Evolutionary conservation across 1,140 invertebrate genomes (phyloP).

Genomic region (Maconellicoccus hirsutus): DNA sequence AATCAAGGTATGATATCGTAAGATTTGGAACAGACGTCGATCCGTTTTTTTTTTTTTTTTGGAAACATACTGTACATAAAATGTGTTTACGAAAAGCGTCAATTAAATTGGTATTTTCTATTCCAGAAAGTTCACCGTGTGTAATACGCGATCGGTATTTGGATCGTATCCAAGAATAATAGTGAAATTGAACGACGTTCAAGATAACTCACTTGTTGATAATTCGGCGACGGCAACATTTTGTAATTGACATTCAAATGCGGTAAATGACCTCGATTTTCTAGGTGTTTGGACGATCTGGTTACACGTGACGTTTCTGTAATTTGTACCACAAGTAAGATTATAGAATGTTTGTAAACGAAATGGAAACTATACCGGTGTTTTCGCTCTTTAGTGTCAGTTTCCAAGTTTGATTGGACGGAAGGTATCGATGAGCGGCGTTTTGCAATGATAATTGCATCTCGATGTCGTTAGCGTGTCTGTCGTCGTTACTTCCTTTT

Average conservation of each 20-base stretch:
- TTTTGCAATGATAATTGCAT: constrained; percentile 11
- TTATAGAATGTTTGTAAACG: no score
- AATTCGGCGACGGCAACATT: not conserved
- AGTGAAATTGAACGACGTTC: not conserved
- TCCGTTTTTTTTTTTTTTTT: not conserved
- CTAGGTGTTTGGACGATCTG: not conserved
- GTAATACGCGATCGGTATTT: not conserved
- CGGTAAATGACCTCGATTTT: not conserved
- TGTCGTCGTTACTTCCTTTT: not conserved
- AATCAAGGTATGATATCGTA: not conserved
- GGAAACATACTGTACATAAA: not conserved
- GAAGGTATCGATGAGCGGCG: not conserved
- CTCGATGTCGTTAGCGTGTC: not conserved
- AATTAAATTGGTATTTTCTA: not conserved
- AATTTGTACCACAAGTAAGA: no score
- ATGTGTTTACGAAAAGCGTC: not conserved
- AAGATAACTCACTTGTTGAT: constrained; percentile 1
- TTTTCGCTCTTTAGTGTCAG: not conserved
- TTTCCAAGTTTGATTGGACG: not conserved
- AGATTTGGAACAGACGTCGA: not conserved
- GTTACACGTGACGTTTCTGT: not conserved
- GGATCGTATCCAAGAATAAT: not conserved
- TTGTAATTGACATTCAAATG: constrained; percentile 18
- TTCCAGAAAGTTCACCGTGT: not conserved
- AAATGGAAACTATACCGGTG: not conserved